These are phyloP conservation scores for Psococerastis gibbosa DNA, from an alignment of 2,888 invertebrate species.

Conservation along the genomic window DNA sequence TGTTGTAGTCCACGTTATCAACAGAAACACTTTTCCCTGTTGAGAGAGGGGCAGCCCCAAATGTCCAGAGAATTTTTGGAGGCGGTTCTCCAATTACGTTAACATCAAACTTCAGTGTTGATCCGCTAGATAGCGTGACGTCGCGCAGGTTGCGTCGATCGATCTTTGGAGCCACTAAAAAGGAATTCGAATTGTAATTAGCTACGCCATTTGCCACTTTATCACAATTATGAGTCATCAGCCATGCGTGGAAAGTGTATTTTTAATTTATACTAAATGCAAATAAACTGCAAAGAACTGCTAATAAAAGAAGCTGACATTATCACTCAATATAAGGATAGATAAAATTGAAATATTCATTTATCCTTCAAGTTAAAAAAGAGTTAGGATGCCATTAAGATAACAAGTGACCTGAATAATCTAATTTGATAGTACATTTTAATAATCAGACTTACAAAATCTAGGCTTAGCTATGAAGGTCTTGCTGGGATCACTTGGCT, in stretches of 20 bases:
- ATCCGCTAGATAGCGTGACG: conserved; percentile 77
- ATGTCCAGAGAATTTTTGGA: conserved; percentile 84
- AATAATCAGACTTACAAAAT: conserved; percentile 40
- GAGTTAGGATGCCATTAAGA: neutral
- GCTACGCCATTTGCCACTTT: neutral
- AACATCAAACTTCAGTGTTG: conserved; percentile 83
- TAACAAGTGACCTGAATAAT: neutral
- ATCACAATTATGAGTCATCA: neutral
- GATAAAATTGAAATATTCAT: conserved; percentile 6
- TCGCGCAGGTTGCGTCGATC: conserved; percentile 82
- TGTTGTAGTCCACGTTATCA: conserved; percentile 72
- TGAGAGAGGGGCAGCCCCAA: conserved; percentile 57
- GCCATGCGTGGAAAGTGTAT: too few species aligned
- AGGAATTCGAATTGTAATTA: conserved; percentile 5
- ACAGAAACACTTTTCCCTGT: conserved; percentile 48
- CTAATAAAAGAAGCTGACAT: too few species aligned
- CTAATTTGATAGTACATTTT: conserved; percentile 1
- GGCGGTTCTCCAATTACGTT: conserved; percentile 89
- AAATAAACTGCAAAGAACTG: too few species aligned
- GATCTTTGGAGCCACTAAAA: conserved; percentile 80
- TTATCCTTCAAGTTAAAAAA: conserved; percentile 2
- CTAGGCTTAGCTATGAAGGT: conserved; percentile 71
- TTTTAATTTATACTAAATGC: too few species aligned
- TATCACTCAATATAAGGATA: too few species aligned
- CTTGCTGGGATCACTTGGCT: conserved; percentile 76